Percentiles rank a stretch among this genome's conserved stretches.
phyloP scores from a whole-genome alignment of 1,140 invertebrate genomes.

The Adoxophyes honmai region DNA sequence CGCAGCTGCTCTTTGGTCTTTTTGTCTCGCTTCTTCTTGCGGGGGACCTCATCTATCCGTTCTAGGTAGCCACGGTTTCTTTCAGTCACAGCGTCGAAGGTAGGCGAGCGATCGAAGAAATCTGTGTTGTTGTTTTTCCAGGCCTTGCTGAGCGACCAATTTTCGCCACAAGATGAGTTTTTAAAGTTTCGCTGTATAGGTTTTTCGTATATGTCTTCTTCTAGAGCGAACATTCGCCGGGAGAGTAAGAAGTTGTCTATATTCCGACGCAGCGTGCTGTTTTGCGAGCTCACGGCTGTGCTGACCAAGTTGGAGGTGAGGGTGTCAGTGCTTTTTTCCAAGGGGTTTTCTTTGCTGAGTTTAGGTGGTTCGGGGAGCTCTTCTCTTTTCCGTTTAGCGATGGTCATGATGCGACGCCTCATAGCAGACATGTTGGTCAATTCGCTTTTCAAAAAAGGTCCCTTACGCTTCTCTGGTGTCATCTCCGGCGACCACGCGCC shows the following conservation, averaged over 20 bases:
- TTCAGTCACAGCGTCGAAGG: conserved; percentile 39
- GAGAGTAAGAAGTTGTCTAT: conserved; percentile 63
- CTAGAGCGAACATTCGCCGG: conserved; percentile 51
- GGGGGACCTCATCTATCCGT: conserved; percentile 56
- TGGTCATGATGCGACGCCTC: conserved; percentile 56
- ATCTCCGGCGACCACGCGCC: conserved; percentile 74
- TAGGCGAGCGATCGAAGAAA: conserved; percentile 47
- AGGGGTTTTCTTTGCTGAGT: conserved; percentile 29
- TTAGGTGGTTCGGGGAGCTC: conserved; percentile 40
- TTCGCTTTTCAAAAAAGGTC: conserved; percentile 63
- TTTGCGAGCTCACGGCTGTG: conserved; percentile 55
- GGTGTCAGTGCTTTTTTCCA: conserved; percentile 46
- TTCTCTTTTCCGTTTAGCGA: conserved; percentile 52
- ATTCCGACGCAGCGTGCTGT: conserved; percentile 52
- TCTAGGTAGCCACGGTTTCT: conserved; percentile 38
- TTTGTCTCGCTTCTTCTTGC: conserved; percentile 46
- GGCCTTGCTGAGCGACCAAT: conserved; percentile 68
- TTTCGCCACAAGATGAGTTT: conserved; percentile 60
- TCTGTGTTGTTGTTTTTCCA: conserved; percentile 61
- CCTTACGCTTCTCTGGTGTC: conserved; percentile 54
- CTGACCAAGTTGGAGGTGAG: conserved; percentile 56
- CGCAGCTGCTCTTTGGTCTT: conserved; percentile 63
- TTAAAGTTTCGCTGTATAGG: conserved; percentile 48
- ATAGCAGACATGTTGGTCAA: conserved; percentile 68
- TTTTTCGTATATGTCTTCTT: conserved; percentile 65